Evolutionary conservation across 2,888 invertebrate genomes (phyloP), one percentile per base, ranked within the genome.

Genomic region (Rhagonycha fulva): DNA sequence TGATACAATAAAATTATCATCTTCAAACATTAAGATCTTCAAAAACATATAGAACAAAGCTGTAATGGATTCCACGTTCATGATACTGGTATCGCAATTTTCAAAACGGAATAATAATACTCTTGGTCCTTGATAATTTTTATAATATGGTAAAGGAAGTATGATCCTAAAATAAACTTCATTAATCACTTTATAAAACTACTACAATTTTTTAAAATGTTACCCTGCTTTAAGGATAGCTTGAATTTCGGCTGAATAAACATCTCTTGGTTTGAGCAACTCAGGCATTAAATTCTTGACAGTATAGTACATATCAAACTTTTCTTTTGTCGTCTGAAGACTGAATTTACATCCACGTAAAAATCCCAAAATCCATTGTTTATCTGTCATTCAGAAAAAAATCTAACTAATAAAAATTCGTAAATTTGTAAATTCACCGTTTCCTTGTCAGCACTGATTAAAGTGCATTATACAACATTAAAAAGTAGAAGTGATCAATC

Each of bases 241-340:
- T 78, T 83, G 81, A 24, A 84, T 75, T 76, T 83, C 82, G 0
- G 82, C 74, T 10, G 78, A 32, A 23, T 72, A 74, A 1, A 90
- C 90, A 84, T 91, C 90, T 81, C 90, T 87, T 76, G 89, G 82
- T 9, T 87, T 87, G 80, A 90, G 90, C 78, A 92, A 87, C 80
- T 92, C 92, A 1, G 93, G 92, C 1, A 91, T 88, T 47, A 90
- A 86, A 4, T 89, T 88, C 78, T 90, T 90, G 82, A 90, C 84
- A 11, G 91, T 91, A 82, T 92, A 92, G 82, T 89, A 92, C 86
- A 89, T 89, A 77, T 91, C 91, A 32, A 91, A 80, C 80, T 91
- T 91, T 80, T 89, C 87, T 83, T 91, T 90, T 62, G 89, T 88
- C 78, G 88, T 87, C 81, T 90, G 90, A 62, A 90, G 81, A 71